Conservation (phyloP, 2,113 vertebrate species). For the Hemichromis elongatus region DNA sequence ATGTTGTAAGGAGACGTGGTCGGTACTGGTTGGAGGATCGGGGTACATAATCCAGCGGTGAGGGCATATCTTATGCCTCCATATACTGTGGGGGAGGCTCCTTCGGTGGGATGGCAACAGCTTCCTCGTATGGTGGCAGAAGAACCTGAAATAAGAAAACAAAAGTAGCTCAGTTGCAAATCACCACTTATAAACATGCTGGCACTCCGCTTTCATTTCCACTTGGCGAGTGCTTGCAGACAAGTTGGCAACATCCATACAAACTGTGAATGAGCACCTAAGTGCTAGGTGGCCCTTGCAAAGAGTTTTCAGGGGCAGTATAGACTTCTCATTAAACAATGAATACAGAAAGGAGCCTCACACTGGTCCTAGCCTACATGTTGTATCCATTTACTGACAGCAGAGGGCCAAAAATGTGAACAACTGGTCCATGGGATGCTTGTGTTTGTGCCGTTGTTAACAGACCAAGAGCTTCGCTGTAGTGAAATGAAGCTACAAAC, state of each 20-base stretch:
- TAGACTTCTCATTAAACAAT: not conserved
- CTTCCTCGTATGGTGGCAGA: slow-evolving; percentile 88
- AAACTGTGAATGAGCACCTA: not conserved
- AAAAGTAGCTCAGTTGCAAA: not conserved
- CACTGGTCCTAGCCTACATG: not conserved
- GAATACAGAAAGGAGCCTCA: not conserved
- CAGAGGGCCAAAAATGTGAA: not conserved
- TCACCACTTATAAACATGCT: not conserved
- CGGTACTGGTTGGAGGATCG: no score
- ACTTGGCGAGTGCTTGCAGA: not conserved
- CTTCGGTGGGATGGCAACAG: slow-evolving; percentile 77
- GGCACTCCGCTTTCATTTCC: not conserved
- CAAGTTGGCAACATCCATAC: not conserved
- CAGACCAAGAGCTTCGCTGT: not conserved
- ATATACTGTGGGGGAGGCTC: slow-evolving; percentile 89
- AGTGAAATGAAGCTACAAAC: not conserved
- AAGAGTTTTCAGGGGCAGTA: not conserved
- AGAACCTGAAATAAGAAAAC: slow-evolving; percentile 77
- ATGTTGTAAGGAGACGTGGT: not conserved
- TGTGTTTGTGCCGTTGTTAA: not conserved
- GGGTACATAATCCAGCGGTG: not conserved
- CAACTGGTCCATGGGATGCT: not conserved
- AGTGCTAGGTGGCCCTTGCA: not conserved
- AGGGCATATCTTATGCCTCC: slow-evolving; percentile 72
- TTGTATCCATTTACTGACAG: not conserved